Evolutionary conservation across 1,140 invertebrate species (phyloP), one percentile per base, ranked within the genome.

Genomic region (Conus ventricosus): DNA sequence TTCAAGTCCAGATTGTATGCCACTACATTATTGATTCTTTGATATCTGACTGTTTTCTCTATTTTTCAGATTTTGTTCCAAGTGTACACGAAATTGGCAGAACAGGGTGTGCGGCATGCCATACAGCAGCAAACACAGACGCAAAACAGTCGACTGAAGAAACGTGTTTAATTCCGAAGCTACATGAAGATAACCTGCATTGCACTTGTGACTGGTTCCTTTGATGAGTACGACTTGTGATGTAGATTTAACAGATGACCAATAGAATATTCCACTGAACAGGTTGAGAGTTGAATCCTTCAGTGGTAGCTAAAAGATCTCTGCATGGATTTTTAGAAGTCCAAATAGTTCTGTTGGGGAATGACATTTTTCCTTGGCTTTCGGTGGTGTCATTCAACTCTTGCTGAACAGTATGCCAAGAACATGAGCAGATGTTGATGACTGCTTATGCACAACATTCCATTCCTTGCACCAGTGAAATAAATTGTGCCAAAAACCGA

Each of bases 11-110:
- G 39, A 39, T 39, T 39, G 39, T 39, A 39, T 39, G 39, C 39
- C 39, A 39, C 39, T 3, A 39, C 39, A 39, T 39, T 39, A 39
- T 39, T 39, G 39, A 60, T 60, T 60, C 57, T 11, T 8, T 87
- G 25, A 55, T 80, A 17, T 87, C 17, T 78, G 23, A 57, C 55
- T 25, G 63, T 80, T 17, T 25, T 15, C 84, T 67, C 82, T 57
- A 39, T 88, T 55, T 60, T 93, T n/a, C 91, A 94, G 93, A 89
- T 91, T 83, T 87, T 94, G 55, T 88, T 78, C 71, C 92, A 92
- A 27, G 63, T 92, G 23, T 93, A 93, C 90, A 90, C 92, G 17
- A 91, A 91, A 85, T 71, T 92, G 39, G 90, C 93, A 89, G 91
- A 94, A 75, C 91, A 93, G 78, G 92, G 92, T 60, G 90, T 92